A percentile compares a stretch with the other conserved stretches of the same genome.
phyloP scores from a whole-genome alignment of 2,113 vertebrate species.

The Nothoprocta perdicaria region DNA sequence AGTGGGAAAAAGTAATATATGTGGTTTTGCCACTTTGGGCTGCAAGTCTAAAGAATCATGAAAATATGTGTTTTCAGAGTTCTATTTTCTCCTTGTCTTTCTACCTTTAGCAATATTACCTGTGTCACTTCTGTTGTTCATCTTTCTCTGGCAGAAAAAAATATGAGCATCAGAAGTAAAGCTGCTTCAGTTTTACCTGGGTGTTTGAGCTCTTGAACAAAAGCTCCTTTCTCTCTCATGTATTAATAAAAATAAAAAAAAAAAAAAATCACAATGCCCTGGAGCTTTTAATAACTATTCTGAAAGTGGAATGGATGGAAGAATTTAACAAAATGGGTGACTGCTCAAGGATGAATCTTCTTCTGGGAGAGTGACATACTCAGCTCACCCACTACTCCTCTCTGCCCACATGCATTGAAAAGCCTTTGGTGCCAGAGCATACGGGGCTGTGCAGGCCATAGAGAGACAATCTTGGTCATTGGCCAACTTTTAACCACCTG shows the following conservation, averaged over 20 bases:
- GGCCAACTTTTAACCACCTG: background rate
- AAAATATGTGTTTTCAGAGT: background rate
- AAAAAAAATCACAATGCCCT: constrained; percentile 22
- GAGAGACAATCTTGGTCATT: accelerated
- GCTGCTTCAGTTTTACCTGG: background rate
- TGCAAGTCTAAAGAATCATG: background rate
- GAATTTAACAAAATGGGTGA: background rate
- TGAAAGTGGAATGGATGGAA: background rate
- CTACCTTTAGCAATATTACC: background rate
- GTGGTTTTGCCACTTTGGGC: background rate
- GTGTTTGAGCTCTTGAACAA: constrained; percentile 12
- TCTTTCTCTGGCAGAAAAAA: background rate
- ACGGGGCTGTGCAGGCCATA: accelerated
- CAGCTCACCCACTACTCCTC: background rate
- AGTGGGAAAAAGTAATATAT: background rate
- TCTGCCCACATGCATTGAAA: background rate
- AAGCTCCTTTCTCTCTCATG: constrained; percentile 3
- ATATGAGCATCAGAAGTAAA: background rate
- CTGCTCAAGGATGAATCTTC: background rate
- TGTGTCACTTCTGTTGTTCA: background rate
- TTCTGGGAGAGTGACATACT: background rate
- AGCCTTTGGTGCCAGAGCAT: background rate
- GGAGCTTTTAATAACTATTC: constrained; percentile 44
- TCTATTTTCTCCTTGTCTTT: background rate
- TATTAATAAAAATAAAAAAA: background rate